Base-by-base conservation (phyloP, 2,113 vertebrate species). In the Coptodon rendalli region DNA sequence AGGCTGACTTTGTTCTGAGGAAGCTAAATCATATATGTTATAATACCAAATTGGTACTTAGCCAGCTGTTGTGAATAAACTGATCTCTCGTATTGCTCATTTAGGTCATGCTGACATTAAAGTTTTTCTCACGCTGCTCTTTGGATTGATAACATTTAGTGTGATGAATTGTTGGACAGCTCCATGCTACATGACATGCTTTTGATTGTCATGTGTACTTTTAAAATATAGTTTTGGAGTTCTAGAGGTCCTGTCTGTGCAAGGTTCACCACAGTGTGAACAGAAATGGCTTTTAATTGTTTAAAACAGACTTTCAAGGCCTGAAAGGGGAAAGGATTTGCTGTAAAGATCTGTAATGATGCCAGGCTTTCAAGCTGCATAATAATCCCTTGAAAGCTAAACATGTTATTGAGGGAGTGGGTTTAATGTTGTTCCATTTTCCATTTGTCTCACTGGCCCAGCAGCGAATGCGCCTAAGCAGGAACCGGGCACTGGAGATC, bases 391-490 rank as follows among this genome's bases (percentile, higher is more conserved):
- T 50, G 45, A 50, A 50, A 78, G 24, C 9, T 50, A 31, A 78
- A 78, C 27, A 12, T 45, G 24, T 78, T 52, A 45, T 78, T 34
- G 45, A n/a, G 31, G n/a, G 12, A 17, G 29, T 40, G 88, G 61
- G 92, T 89, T 85, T 91, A 63, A 94, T 50, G 1, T 90, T 7
- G 79, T 79, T 4, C n/a, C 31, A 1, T 84, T 78, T 56, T 82
- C 5, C 5, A 91, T 91, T 9, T 68, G 81, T 83, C 71, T 68
- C 17, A 92, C 84, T 81, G 94, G 93, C 76, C 91, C 91, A 3
- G 83, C 89, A 98, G 97, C 96, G 88, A 98, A 97, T 83, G 96
- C 96, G 29, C 98, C 98, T 53, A 98, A 97, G 91, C 97, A 97
- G 94, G 98, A 99, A 89, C 45, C 96, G 86, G 97, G 97, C 34